phyloP scores from a whole-genome alignment of 2,113 vertebrate species.

The Tamias sibiricus region DNA sequence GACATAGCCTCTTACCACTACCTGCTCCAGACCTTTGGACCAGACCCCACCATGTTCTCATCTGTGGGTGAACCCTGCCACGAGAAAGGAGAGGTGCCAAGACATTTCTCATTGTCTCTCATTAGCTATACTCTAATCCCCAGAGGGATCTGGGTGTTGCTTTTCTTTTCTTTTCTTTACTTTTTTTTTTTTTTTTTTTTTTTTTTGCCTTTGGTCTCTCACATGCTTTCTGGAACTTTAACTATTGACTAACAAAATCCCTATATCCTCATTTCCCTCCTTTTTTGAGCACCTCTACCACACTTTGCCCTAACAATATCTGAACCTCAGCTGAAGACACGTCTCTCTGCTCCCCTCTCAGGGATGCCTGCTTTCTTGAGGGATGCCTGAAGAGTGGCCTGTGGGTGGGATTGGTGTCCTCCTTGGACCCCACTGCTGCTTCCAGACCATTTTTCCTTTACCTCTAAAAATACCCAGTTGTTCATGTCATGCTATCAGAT shows the following conservation, averaged over 20 bases:
- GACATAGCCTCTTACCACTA: no score
- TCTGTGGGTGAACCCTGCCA: background rate
- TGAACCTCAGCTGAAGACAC: background rate
- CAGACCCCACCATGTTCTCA: background rate
- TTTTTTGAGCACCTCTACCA: background rate
- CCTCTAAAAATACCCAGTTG: background rate
- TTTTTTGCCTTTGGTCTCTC: background rate
- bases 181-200: no score
- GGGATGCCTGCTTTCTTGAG: background rate
- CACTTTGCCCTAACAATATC: background rate
- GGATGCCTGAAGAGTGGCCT: background rate
- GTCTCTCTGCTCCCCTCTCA: background rate
- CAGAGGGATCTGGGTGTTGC: background rate
- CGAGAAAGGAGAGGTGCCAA: no score
- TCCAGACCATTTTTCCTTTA: background rate
- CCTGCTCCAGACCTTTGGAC: background rate
- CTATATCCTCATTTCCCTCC: no score
- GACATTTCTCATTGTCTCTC: background rate
- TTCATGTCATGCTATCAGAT: background rate
- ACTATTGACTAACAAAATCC: background rate
- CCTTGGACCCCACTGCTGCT: background rate
- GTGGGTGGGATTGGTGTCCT: no score
- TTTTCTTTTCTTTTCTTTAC: no score
- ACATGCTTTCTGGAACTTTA: background rate
- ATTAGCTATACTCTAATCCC: background rate